These are phyloP conservation scores for Perizoma flavofasciatum DNA, from an alignment of 2,888 invertebrate genomes.

Conservation along the genomic window DNA sequence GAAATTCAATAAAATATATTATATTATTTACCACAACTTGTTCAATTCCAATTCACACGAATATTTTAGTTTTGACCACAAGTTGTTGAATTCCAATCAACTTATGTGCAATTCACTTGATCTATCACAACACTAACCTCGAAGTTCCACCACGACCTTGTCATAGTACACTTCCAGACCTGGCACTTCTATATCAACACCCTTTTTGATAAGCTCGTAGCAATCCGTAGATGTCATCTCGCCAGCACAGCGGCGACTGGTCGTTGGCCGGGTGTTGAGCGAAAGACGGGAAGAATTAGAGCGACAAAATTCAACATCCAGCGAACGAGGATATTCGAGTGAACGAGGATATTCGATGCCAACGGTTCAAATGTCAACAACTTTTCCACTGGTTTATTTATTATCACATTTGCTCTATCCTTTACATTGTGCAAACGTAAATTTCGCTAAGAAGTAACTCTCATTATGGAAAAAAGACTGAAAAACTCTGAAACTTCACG, in stretches of 20 bases:
- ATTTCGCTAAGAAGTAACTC: slow-evolving; percentile 7
- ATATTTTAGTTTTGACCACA: background rate
- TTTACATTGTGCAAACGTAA: slow-evolving; percentile 17
- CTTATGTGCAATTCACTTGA: background rate
- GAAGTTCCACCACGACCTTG: slow-evolving; percentile 82
- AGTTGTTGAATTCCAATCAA: background rate
- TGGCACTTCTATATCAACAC: slow-evolving; percentile 79
- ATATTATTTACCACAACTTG: too few relatives aligned
- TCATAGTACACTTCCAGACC: slow-evolving; percentile 84
- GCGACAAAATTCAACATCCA: slow-evolving; percentile 78
- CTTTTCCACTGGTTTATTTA: slow-evolving; percentile 63
- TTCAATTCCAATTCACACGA: too few relatives aligned
- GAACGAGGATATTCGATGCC: slow-evolving; percentile 79
- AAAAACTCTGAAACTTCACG: slow-evolving; percentile 29
- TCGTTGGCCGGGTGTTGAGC: slow-evolving; percentile 46
- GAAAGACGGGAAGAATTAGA: slow-evolving; percentile 77
- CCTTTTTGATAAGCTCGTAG: slow-evolving; percentile 78
- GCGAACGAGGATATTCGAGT: slow-evolving; percentile 79
- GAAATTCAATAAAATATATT: too few relatives aligned
- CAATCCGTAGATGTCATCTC: slow-evolving; percentile 81
- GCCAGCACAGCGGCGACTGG: slow-evolving; percentile 62
- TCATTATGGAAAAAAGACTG: slow-evolving; percentile 2
- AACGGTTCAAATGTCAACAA: slow-evolving; percentile 75
- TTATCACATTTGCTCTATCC: slow-evolving; percentile 45
- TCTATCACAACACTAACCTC: slow-evolving; percentile 74